Evolutionary conservation across 2,797 vertebrate genomes (phyloP), one percentile per base, ranked within the genome.

Genomic region (Tokudaia muenninki): DNA sequence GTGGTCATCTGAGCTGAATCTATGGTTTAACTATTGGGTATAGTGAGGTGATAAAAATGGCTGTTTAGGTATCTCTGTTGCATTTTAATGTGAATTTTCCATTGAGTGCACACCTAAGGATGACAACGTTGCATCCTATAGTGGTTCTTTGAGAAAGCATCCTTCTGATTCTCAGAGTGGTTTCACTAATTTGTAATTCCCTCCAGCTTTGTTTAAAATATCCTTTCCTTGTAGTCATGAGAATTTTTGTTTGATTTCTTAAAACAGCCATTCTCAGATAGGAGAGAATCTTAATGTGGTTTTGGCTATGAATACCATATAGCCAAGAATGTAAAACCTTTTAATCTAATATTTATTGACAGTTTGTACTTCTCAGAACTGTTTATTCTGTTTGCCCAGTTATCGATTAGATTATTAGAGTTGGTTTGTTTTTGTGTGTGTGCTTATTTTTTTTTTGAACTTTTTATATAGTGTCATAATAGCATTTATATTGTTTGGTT

Each of bases 401-500:
- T 61, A 50, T 79, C 2, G 0, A 61, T 61, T 77, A 77, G 11
- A 50, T 90, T 78, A 50, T n/a, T 78, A n/a, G 41, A 77, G 74
- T 70, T 70, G 41, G 21, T n/a, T 26, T n/a, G 21, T 34, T n/a
- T n/a, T n/a, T 70, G 14, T 16, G 34, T 70, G 34, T 70, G 7
- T 37, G 31, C 13, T 16, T 26, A 31, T 84, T 17, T 26, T 83
- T 26, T 83, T 41, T 50, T 29, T 26, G 22, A 78, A 19, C 14
- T n/a, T n/a, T 50, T 65, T n/a, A 63, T n/a, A 47, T 90, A 90
- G 14, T 63, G 17, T 63, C 12, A 31, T n/a, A 50, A 63, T 63
- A 78, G 17, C 7, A 34, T 77, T 61, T 94, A 88, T 80, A 92
- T 84, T 93, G 13, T 82, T 61, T 82, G 63, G 72, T 72, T 92